phyloP scores from a whole-genome alignment of 2,113 vertebrate genomes.

The Thalassarche chlororhynchos region DNA sequence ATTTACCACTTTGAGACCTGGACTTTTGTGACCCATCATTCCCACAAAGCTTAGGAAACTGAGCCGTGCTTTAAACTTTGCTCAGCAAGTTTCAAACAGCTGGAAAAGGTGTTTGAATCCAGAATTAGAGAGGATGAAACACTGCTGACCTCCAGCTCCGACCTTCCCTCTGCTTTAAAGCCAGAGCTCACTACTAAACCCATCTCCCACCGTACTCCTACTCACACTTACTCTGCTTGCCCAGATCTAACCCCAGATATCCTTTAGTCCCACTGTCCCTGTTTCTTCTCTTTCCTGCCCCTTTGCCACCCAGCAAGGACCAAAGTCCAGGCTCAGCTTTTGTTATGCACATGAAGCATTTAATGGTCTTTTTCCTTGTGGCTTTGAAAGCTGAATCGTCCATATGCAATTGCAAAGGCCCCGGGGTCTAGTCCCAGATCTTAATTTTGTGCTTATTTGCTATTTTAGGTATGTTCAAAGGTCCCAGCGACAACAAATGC shows the following conservation, averaged over 20 bases:
- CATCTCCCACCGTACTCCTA: background rate
- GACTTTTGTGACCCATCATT: background rate
- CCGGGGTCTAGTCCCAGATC: background rate
- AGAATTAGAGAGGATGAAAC: background rate
- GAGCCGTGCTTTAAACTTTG: background rate
- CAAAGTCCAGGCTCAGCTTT: background rate
- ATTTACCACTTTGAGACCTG: background rate
- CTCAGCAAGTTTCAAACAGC: background rate
- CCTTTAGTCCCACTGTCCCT: background rate
- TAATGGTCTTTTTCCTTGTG: background rate
- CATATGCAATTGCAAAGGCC: background rate
- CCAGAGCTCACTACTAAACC: background rate
- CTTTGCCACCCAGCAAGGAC: background rate
- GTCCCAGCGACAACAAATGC: constrained; percentile 72
- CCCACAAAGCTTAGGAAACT: background rate
- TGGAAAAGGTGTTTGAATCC: constrained; percentile 5
- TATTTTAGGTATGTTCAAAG: constrained; percentile 82
- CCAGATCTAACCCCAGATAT: background rate
- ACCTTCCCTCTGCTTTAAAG: background rate
- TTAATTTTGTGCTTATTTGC: constrained; percentile 12
- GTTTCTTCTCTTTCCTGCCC: background rate
- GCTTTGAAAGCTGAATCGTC: background rate
- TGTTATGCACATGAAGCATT: background rate
- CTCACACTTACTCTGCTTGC: background rate
- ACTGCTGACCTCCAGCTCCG: background rate